These are phyloP conservation scores for Dromius quadrimaculatus DNA, from an alignment of 2,888 invertebrate genomes.

Conservation along the genomic window DNA sequence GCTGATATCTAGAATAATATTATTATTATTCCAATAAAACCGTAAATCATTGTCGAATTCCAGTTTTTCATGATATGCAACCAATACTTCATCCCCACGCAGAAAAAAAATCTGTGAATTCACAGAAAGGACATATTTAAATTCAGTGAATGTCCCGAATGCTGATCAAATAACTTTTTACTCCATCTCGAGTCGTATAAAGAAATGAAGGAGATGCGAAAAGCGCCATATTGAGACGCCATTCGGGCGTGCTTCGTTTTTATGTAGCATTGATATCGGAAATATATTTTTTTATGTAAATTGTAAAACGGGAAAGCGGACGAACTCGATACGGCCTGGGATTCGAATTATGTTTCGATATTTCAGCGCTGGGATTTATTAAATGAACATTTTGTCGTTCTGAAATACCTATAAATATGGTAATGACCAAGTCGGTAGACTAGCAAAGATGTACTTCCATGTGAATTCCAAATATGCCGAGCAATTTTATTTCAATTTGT, in stretches of 20 bases:
- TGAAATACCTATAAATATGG: slow-evolving; percentile 38
- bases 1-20: too few relatives aligned
- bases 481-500: slow-evolving; percentile 36
- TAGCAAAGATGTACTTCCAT: slow-evolving; percentile 28
- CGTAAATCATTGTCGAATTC: too few relatives aligned
- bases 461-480: slow-evolving; percentile 23
- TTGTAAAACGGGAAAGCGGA: slow-evolving; percentile 55
- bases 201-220: slow-evolving; percentile 53
- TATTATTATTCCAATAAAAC: too few relatives aligned
- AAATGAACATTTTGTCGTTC: slow-evolving; percentile 37
- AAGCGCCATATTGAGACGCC: slow-evolving; percentile 54
- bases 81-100: too few relatives aligned
- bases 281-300: slow-evolving; percentile 59
- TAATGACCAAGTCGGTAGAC: slow-evolving; percentile 30
- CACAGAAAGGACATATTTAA: slow-evolving; percentile 27
- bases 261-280: slow-evolving; percentile 59
- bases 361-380: slow-evolving; percentile 22
- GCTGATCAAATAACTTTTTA: slow-evolving; percentile 48
- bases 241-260: slow-evolving; percentile 45
- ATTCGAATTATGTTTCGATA: slow-evolving; percentile 19
- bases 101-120: slow-evolving; percentile 19
- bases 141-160: slow-evolving; percentile 37
- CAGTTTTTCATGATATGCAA: too few relatives aligned
- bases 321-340: slow-evolving; percentile 16
- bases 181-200: slow-evolving; percentile 51